Conservation (phyloP, 2,797 vertebrate genomes). For the Oryzias sinensis region DNA sequence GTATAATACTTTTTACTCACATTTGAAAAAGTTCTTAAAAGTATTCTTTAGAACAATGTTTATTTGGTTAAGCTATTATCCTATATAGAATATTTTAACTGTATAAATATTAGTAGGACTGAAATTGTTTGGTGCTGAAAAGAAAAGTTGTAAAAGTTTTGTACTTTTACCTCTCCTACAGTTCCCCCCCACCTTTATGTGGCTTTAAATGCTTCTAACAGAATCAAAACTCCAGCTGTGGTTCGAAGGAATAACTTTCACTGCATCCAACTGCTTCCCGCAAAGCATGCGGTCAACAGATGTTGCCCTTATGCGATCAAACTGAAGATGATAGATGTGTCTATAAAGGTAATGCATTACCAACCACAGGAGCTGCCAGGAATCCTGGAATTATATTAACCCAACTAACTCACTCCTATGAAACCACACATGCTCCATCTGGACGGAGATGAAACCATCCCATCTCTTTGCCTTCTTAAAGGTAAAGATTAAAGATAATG, state of each 20-base stretch:
- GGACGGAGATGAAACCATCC: slow-evolving; percentile 10
- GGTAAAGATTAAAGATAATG: background rate
- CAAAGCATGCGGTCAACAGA: slow-evolving; percentile 47
- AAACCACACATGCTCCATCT: slow-evolving; percentile 25
- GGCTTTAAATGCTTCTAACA: slow-evolving; percentile 34
- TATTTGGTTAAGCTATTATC: too few relatives aligned
- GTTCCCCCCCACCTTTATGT: slow-evolving; percentile 7
- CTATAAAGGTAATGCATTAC: slow-evolving; percentile 42
- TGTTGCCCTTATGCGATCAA: slow-evolving; percentile 48
- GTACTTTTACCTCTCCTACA: background rate
- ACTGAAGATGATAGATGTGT: slow-evolving; percentile 52
- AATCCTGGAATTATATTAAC: slow-evolving; percentile 50
- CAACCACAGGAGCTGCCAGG: slow-evolving; percentile 41
- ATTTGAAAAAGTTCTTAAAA: too few relatives aligned
- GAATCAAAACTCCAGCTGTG: slow-evolving; percentile 25
- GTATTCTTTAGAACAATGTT: too few relatives aligned
- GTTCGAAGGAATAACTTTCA: slow-evolving; percentile 13
- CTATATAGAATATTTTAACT: too few relatives aligned
- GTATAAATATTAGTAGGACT: too few relatives aligned
- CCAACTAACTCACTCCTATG: slow-evolving; percentile 34
- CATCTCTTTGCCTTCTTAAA: slow-evolving; percentile 10
- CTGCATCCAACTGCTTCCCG: slow-evolving; percentile 18
- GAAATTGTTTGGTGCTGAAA: too few relatives aligned
- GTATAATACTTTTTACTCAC: too few relatives aligned
- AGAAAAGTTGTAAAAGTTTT: slow-evolving; percentile 6